phyloP scores from a whole-genome alignment of 2,888 invertebrate genomes.

The Teleiodes luculella region DNA sequence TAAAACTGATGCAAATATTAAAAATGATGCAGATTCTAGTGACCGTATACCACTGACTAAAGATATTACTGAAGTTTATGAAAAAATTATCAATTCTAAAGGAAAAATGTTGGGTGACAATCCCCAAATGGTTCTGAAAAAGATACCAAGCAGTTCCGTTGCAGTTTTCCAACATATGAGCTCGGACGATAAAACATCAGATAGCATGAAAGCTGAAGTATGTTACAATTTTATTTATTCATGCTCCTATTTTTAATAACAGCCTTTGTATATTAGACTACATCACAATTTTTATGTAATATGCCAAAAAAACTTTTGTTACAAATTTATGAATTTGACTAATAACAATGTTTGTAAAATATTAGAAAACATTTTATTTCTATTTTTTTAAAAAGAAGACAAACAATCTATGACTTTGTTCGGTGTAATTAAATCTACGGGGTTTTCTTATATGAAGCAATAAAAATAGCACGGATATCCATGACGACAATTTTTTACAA shows the following conservation, averaged over 20 bases:
- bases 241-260: not conserved
- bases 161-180: conserved; percentile 83
- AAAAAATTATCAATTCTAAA: conserved; percentile 63
- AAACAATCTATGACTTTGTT: too few relatives aligned
- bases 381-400: too few relatives aligned
- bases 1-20: conserved; percentile 17
- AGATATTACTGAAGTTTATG: conserved; percentile 77
- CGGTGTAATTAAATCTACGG: too few relatives aligned
- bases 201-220: conserved; percentile 81
- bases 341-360: too few relatives aligned
- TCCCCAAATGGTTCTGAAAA: conserved; percentile 62
- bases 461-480: too few relatives aligned
- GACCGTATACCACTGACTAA: conserved; percentile 67
- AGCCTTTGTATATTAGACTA: too few relatives aligned
- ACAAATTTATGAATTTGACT: too few relatives aligned
- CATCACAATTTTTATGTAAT: too few relatives aligned
- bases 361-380: too few relatives aligned
- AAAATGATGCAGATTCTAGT: conserved; percentile 37
- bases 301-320: too few relatives aligned
- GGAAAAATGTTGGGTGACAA: conserved; percentile 39
- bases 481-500: too few relatives aligned
- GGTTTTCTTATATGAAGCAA: too few relatives aligned
- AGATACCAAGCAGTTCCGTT: conserved; percentile 77
- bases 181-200: conserved; percentile 44
- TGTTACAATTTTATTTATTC: conserved; percentile 15